phyloP scores from a whole-genome alignment of 2,888 invertebrate species.

The Eristalinus sepulchralis region DNA sequence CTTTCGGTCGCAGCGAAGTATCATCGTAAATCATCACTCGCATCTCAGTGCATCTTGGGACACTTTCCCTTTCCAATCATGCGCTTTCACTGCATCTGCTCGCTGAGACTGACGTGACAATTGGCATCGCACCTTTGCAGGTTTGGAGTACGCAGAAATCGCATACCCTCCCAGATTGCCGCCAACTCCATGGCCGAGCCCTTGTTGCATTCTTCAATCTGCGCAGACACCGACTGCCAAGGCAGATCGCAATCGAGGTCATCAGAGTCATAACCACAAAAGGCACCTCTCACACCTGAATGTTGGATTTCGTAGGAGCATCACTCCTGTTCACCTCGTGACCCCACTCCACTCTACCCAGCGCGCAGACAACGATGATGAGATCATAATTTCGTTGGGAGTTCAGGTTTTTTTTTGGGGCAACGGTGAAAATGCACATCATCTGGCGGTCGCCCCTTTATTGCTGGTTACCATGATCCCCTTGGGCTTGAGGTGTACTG shows the following conservation, averaged over 20 bases:
- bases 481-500: constrained; percentile 7
- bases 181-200: neutral
- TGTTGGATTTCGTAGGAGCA: constrained; percentile 18
- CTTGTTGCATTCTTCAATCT: neutral
- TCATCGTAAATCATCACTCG: neutral
- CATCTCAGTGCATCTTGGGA: neutral
- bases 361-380: constrained; percentile 30
- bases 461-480: constrained; percentile 33
- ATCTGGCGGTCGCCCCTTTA: constrained; percentile 7
- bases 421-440: neutral
- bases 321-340: constrained; percentile 17
- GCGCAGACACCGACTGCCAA: neutral
- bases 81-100: neutral
- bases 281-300: constrained; percentile 13
- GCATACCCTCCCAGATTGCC: neutral
- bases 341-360: neutral
- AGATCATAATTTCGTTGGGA: constrained; percentile 46
- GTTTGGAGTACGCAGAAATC: neutral
- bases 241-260: constrained; percentile 50
- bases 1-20: neutral
- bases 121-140: neutral
- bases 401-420: constrained; percentile 19
- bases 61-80: neutral
- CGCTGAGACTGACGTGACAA: neutral
- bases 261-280: constrained; percentile 35